Percentiles rank a stretch among this genome's conserved stretches.
Evolutionary conservation across 1,140 invertebrate genomes (phyloP).

Genomic region (Bombus breviceps): DNA sequence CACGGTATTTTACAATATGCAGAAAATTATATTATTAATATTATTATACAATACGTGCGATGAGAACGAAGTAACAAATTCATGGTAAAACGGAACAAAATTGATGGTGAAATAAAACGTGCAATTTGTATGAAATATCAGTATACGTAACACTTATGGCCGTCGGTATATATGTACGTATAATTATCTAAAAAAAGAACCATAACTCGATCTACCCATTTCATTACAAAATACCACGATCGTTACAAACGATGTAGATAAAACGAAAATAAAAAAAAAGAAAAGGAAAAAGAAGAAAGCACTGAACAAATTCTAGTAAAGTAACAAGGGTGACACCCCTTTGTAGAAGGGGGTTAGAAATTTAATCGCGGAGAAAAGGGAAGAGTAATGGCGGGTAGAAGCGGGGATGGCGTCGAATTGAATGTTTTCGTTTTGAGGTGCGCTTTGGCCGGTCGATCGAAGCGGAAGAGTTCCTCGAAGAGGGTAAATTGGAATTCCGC

Average conservation of each 20-base stretch:
- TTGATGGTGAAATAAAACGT: too few species aligned
- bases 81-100: too few species aligned
- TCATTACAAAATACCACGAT: not conserved
- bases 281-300: too few species aligned
- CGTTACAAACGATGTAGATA: not conserved
- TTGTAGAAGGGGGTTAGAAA: not conserved
- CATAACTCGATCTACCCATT: not conserved
- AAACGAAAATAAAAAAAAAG: not conserved
- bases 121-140: too few species aligned
- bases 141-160: too few species aligned
- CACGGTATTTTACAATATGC: too few species aligned
- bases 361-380: slow-evolving; percentile 39
- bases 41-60: too few species aligned
- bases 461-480: slow-evolving; percentile 57
- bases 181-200: too few species aligned
- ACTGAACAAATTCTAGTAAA: slow-evolving; percentile 25
- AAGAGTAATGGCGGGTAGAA: slow-evolving; percentile 54
- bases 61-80: too few species aligned
- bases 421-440: slow-evolving; percentile 75
- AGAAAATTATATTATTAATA: too few species aligned
- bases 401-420: slow-evolving; percentile 73
- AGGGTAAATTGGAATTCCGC: slow-evolving; percentile 81
- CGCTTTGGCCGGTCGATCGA: slow-evolving; percentile 51
- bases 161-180: too few species aligned
- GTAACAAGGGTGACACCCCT: not conserved